These are phyloP conservation scores for Ailurus styani DNA, from an alignment of 2,113 vertebrate species.

Conservation along the genomic window DNA sequence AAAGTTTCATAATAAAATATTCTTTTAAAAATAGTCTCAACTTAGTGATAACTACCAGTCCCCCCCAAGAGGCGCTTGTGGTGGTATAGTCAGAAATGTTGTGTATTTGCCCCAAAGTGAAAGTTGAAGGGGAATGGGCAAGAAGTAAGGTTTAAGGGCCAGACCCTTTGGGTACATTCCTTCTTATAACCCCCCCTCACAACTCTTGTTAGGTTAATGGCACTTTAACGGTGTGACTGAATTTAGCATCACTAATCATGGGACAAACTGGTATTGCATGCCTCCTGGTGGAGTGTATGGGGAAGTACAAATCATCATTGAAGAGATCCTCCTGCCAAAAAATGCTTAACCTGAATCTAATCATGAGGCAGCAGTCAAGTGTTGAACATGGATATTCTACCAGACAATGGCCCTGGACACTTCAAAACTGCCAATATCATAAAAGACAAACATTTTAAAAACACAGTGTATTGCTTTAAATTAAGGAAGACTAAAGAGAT, in stretches of 20 bases:
- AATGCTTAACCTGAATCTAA: not conserved
- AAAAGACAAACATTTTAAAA: not conserved
- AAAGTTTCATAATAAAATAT: not conserved
- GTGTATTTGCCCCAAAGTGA: not conserved
- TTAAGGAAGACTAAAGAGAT: not conserved
- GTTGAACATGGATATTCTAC: not conserved
- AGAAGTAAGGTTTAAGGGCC: not conserved
- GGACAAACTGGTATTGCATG: not conserved
- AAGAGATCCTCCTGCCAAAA: not conserved
- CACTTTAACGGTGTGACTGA: not conserved
- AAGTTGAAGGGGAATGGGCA: not conserved
- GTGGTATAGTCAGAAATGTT: not conserved
- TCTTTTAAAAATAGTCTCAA: not conserved
- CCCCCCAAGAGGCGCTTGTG: not conserved
- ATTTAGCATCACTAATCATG: not conserved
- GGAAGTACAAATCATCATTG: not conserved
- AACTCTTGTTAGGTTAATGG: not conserved
- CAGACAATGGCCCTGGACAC: not conserved
- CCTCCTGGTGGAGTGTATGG: not conserved
- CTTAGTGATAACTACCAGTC: not conserved
- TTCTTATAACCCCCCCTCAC: not conserved
- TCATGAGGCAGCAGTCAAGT: not conserved
- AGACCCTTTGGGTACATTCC: not conserved
- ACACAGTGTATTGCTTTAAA: not conserved
- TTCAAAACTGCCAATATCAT: not conserved